Percentiles rank a stretch among this genome's conserved stretches.
Conservation (phyloP, 1,140 invertebrate species). For the Sarcophaga bullata region DNA sequence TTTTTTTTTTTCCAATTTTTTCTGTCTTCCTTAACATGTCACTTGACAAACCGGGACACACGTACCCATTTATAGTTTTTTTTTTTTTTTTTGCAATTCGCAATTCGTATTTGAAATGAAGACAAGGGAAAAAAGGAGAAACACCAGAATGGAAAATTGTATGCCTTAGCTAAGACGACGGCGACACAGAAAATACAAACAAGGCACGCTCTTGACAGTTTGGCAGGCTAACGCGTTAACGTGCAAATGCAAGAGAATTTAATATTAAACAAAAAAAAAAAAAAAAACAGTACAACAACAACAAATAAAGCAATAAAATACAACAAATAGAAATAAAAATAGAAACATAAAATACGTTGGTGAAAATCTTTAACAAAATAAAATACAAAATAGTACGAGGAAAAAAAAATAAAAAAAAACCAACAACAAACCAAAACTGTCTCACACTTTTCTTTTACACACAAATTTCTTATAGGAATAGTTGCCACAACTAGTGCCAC, state of each 20-base stretch:
- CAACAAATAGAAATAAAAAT: background rate
- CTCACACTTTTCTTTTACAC: too few relatives aligned
- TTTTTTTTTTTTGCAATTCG: background rate
- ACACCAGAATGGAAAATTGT: background rate
- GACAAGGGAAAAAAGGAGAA: background rate
- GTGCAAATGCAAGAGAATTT: slow-evolving; percentile 35
- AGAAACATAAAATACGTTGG: background rate
- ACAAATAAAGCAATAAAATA: background rate
- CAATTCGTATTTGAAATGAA: background rate
- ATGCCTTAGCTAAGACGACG: background rate
- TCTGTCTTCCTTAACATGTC: slow-evolving; percentile 23
- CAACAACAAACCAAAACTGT: too few relatives aligned
- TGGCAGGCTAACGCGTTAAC: slow-evolving; percentile 38
- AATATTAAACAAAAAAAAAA: slow-evolving; percentile 26
- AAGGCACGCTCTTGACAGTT: slow-evolving; percentile 39
- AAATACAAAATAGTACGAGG: background rate
- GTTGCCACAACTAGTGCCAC: too few relatives aligned
- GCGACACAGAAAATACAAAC: slow-evolving; percentile 23
- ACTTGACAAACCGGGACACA: slow-evolving; percentile 37
- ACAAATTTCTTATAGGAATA: too few relatives aligned
- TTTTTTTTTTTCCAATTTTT: background rate
- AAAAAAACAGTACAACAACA: background rate
- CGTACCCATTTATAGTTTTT: slow-evolving; percentile 32
- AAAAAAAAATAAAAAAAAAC: background rate
- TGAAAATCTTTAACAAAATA: too few relatives aligned